phyloP scores from a whole-genome alignment of 2,113 vertebrate species.

The Cyrtonyx montezumae region DNA sequence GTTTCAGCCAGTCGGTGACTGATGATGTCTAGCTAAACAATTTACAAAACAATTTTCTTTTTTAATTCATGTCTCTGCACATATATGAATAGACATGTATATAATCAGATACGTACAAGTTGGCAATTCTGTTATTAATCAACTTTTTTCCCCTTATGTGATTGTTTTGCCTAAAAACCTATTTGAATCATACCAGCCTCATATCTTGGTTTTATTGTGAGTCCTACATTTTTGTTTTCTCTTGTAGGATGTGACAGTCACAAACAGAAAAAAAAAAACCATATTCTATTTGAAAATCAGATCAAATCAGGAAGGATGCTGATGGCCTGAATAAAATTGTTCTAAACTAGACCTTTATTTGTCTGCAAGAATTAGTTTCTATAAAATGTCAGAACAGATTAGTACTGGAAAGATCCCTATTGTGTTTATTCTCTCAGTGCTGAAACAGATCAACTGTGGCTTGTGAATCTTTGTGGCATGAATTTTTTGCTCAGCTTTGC shows the following conservation, averaged over 20 bases:
- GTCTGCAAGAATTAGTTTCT: conserved; percentile 43
- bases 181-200: conserved; percentile 33
- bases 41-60: neutral
- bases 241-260: conserved; percentile 14
- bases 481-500: neutral
- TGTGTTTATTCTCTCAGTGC: neutral
- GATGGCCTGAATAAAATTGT: conserved; percentile 42
- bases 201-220: conserved; percentile 36
- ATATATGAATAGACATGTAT: neutral
- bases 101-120: conserved; percentile 26
- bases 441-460: conserved; percentile 30
- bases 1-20: conserved; percentile 20
- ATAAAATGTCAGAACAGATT: conserved; percentile 63
- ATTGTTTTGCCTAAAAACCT: conserved; percentile 51
- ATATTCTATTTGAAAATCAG: conserved; percentile 43
- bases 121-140: conserved; percentile 26
- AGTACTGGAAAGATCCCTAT: conserved; percentile 17
- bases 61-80: neutral
- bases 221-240: conserved; percentile 62
- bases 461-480: conserved; percentile 33
- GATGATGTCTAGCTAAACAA: neutral
- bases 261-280: conserved; percentile 27
- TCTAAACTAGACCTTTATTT: conserved; percentile 59
- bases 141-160: neutral
- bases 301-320: conserved; percentile 36